Base-by-base conservation (phyloP, 1,140 invertebrate species). In the Hestina assimilis region DNA sequence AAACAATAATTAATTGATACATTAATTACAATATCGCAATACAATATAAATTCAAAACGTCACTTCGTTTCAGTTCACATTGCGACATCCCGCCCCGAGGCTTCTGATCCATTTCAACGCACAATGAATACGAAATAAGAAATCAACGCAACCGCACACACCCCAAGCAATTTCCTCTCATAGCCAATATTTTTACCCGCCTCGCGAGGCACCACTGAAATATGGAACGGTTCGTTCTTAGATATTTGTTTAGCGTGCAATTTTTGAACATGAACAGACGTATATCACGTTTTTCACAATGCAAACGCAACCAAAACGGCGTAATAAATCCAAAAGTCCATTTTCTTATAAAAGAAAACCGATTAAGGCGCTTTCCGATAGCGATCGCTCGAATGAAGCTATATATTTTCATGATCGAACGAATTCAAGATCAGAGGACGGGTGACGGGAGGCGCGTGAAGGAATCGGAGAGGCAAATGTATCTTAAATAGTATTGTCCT, bases 331-430 rank as follows among this genome's bases (percentile, higher is more conserved):
- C 78, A 53, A 83, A 82, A 85, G 84, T 85, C 82, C 69, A 85
- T 87, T 87, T 84, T 85, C 82, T 83, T 87, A 87, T 85, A 84
- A 83, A 87, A 87, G 84, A 85, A 87, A 87, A 87, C 78, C 82
- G 84, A 87, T 87, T 87, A 87, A 87, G 82, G 80, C 81, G 83
- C 77, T 84, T 83, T 56, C 68, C 71, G 84, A 85, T 87, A 84
- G 76, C 72, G 79, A 87, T 87, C 84, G 75, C 65, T 77, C 59
- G 82, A 85, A 87, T 79, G 76, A 83, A 85, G 78, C 84, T 85
- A 85, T 85, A 87, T 85, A 87, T 87, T 87, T 82, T 84, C 84
- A 84, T 87, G 82, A 87, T 85, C 80, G 81, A 87, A 59, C 79
- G 81, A 69, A 79, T 83, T 75, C 64, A 74, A 82, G 79, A 87